These are phyloP conservation scores for Notolepis coatsorum DNA, from an alignment of 2,797 vertebrate species.

Conservation along the genomic window DNA sequence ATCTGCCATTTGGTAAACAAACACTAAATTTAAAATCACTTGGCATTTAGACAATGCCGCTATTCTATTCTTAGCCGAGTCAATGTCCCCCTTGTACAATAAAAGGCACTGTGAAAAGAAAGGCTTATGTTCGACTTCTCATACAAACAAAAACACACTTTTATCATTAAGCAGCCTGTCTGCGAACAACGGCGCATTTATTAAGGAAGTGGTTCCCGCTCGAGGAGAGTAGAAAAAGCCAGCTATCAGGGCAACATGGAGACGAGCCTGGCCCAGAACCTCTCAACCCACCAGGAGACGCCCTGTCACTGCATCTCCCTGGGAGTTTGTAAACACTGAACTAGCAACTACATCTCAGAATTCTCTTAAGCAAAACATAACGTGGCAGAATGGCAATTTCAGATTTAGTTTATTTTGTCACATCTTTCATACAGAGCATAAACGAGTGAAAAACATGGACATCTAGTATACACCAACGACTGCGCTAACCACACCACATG, in stretches of 20 bases:
- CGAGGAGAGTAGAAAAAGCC: conserved; percentile 51
- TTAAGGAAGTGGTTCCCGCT: conserved; percentile 50
- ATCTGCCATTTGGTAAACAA: conserved; percentile 6
- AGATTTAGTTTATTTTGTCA: not conserved
- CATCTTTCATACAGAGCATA: too few relatives aligned
- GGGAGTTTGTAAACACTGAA: conserved; percentile 26
- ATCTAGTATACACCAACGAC: conserved; percentile 41
- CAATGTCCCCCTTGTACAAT: conserved; percentile 68
- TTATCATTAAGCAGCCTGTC: conserved; percentile 34
- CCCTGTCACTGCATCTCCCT: not conserved
- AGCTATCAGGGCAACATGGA: conserved; percentile 20
- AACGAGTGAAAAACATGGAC: conserved; percentile 40
- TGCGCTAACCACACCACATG: conserved; percentile 18
- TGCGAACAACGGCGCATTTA: conserved; percentile 33
- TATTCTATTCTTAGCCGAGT: conserved; percentile 47
- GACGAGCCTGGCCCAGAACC: not conserved
- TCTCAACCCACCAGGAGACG: conserved; percentile 7
- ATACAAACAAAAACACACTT: conserved; percentile 44
- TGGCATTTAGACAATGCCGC: conserved; percentile 30
- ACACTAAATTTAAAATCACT: conserved; percentile 5
- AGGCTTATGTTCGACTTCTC: conserved; percentile 72
- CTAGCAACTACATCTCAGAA: conserved; percentile 16
- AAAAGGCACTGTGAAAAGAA: conserved; percentile 88
- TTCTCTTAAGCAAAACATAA: conserved; percentile 15
- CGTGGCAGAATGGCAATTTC: not conserved